Conservation (phyloP, 2,113 vertebrate species). For the Struthio camelus region DNA sequence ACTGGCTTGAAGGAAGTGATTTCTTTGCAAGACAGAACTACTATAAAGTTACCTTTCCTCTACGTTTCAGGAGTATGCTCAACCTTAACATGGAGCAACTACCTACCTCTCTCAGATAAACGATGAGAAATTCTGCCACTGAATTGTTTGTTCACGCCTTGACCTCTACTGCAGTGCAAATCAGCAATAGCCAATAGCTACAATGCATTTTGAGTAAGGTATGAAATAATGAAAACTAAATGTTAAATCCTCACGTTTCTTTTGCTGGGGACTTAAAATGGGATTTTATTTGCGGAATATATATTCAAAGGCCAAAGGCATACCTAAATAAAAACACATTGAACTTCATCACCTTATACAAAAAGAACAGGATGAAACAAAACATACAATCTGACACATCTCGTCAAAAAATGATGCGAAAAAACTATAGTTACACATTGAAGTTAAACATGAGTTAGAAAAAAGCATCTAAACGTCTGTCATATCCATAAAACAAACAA, state of each 20-base stretch:
- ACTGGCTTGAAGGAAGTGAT: slow-evolving; percentile 35
- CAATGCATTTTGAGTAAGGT: background rate
- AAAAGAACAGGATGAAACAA: background rate
- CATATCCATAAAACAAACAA: background rate
- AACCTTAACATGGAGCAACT: background rate
- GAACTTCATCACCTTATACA: background rate
- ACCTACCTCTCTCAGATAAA: background rate
- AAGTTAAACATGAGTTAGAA: background rate
- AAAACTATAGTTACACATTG: background rate
- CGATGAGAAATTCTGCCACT: background rate
- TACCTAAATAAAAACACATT: slow-evolving; percentile 8
- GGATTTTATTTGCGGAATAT: background rate
- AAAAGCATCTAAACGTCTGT: background rate
- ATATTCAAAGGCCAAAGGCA: background rate
- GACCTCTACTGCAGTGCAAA: background rate
- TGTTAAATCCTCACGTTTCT: background rate
- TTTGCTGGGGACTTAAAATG: background rate
- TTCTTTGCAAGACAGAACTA: background rate
- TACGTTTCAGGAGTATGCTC: background rate
- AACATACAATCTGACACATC: background rate
- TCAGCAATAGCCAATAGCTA: background rate
- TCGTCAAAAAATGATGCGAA: background rate
- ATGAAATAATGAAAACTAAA: background rate
- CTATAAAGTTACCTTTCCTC: background rate
- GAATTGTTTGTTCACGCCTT: background rate